These are phyloP conservation scores for Cyphomyrmex costatus DNA, from an alignment of 1,140 invertebrate genomes.

Conservation along the genomic window DNA sequence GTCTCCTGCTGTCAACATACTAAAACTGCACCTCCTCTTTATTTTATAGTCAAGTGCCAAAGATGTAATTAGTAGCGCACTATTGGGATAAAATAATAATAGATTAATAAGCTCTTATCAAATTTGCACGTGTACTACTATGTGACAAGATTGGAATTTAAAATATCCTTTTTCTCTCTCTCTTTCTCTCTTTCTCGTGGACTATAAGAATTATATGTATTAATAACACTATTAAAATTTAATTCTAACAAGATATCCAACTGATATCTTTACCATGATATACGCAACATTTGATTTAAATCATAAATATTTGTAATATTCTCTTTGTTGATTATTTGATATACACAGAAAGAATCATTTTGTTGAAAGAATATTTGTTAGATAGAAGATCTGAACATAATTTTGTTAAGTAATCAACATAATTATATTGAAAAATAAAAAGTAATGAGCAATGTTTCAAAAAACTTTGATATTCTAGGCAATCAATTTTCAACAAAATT, in stretches of 20 bases:
- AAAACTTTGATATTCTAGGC: too few relatives aligned
- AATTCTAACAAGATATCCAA: neutral
- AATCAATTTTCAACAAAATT: too few relatives aligned
- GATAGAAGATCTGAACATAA: too few relatives aligned
- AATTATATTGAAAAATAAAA: too few relatives aligned
- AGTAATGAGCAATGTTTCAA: too few relatives aligned
- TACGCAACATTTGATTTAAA: neutral
- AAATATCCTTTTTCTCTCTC: neutral
- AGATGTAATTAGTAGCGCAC: constrained; percentile 35
- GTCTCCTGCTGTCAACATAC: constrained; percentile 34
- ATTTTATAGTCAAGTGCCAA: constrained; percentile 13
- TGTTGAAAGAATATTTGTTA: too few relatives aligned
- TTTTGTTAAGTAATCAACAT: too few relatives aligned
- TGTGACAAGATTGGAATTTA: neutral
- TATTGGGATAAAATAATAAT: constrained; percentile 34
- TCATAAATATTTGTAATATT: neutral
- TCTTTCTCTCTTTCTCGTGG: too few relatives aligned
- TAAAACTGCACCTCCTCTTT: constrained; percentile 44
- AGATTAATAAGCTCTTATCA: constrained; percentile 10
- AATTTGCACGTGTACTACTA: constrained; percentile 11
- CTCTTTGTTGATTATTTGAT: neutral
- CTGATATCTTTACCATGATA: neutral
- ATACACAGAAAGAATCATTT: too few relatives aligned
- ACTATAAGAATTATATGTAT: neutral
- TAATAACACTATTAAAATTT: too few relatives aligned